Percentiles rank a stretch among this genome's conserved stretches.
phyloP scores from a whole-genome alignment of 2,888 invertebrate species.

The Aspidiotus destructor region DNA sequence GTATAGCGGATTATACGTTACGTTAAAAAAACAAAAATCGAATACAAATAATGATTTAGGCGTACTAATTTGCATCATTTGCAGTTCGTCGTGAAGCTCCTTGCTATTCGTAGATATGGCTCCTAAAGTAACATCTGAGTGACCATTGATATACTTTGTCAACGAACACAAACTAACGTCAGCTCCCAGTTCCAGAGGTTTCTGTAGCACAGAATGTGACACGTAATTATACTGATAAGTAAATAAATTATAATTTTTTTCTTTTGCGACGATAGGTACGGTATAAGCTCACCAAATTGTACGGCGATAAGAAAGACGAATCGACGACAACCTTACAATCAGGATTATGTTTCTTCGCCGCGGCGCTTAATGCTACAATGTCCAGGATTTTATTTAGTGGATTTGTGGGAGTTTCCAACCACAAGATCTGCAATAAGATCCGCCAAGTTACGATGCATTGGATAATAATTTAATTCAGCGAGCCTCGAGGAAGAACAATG shows the following conservation, averaged over 20 bases:
- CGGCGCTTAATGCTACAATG: constrained; percentile 59
- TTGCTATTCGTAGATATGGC: constrained; percentile 36
- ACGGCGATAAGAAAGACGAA: constrained; percentile 87
- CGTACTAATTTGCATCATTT: constrained; percentile 32
- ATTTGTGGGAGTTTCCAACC: constrained; percentile 94
- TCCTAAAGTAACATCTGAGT: constrained; percentile 39
- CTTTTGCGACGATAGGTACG: background rate
- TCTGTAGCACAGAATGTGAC: constrained; percentile 34
- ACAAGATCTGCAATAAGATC: constrained; percentile 75
- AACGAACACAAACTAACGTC: constrained; percentile 38
- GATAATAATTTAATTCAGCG: too few relatives aligned
- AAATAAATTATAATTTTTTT: background rate
- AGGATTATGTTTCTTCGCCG: constrained; percentile 46
- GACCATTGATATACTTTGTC: constrained; percentile 39
- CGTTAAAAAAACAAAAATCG: too few relatives aligned
- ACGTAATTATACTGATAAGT: background rate
- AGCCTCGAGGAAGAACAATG: too few relatives aligned
- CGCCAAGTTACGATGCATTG: constrained; percentile 42
- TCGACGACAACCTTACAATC: constrained; percentile 71
- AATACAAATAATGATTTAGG: background rate
- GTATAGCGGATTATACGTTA: too few relatives aligned
- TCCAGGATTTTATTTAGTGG: constrained; percentile 84
- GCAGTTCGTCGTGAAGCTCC: constrained; percentile 23
- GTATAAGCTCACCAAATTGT: constrained; percentile 47
- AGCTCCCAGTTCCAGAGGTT: constrained; percentile 39